Percentiles rank a stretch among this genome's conserved stretches.
Evolutionary conservation across 2,797 vertebrate genomes (phyloP).

Genomic region (Dendrocincla tyrannina): DNA sequence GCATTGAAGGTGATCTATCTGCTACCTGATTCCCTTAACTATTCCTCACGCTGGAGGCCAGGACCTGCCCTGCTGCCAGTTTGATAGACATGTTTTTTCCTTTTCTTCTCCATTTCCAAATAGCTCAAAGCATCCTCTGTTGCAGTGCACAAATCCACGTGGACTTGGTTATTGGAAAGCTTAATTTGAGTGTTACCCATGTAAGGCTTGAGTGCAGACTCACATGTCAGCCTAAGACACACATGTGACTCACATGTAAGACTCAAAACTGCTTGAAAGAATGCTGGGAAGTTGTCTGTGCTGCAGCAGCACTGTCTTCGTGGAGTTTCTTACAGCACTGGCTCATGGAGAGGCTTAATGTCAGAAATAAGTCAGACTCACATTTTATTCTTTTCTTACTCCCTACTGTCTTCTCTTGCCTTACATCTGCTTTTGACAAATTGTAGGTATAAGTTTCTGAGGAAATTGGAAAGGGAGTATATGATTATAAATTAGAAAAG

Average conservation of each 20-base stretch:
- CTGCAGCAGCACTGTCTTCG: not conserved
- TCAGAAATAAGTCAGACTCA: not conserved
- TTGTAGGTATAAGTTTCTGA: not conserved
- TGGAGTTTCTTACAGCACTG: not conserved
- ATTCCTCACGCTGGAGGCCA: not conserved
- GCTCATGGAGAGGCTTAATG: not conserved
- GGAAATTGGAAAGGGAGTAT: not conserved
- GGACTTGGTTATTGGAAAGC: not conserved
- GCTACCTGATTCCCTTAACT: not conserved
- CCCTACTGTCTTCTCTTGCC: not conserved
- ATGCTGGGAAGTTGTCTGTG: not conserved
- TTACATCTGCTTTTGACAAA: slow-evolving; percentile 21
- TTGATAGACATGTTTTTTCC: accelerated
- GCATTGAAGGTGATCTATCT: not conserved
- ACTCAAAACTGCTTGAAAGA: not conserved
- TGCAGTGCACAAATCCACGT: not conserved
- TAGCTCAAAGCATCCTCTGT: not conserved
- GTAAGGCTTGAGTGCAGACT: not conserved
- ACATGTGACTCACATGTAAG: not conserved
- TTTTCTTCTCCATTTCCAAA: not conserved
- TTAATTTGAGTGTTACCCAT: not conserved
- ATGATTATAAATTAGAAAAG: not conserved
- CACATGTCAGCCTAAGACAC: not conserved
- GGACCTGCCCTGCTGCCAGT: not conserved
- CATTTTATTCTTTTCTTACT: not conserved